Evolutionary conservation across 2,113 vertebrate species (phyloP), one percentile per base, ranked within the genome.

Genomic region (Irena cyanogastra): DNA sequence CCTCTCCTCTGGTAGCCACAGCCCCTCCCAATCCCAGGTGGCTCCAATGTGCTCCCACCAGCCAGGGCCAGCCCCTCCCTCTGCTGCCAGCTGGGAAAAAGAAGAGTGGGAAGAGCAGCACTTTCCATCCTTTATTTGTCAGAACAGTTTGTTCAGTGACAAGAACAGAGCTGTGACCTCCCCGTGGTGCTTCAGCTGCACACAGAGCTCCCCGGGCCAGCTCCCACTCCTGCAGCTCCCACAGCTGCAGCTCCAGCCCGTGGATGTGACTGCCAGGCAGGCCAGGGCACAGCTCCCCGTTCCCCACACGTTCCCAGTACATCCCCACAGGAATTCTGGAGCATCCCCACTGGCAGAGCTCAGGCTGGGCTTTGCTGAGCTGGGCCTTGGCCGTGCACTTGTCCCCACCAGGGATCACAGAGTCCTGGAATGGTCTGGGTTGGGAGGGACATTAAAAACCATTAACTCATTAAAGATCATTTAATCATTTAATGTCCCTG

Each of bases 101-200:
- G 30, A 14, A 45, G 68, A 92, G 90, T 18, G 71, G 60, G 27
- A n/a, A 59, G 71, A 88, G 66, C 10, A 39, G 77, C 44, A 35
- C 7, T 88, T 95, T 90, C 45, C 71, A 83, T 87, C 33, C 82
- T 95, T 96, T 95, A 95, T 95, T 96, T 45, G 87, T 63, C 31
- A 8, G 95, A 57, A 71, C 24, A 7, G 11, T 79, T 95, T 94
- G 95, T 94, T 93, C 45, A 0, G 53, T 71, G 95, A 57, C 63
- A 41, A 35, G 80, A 60, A 52, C 81, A 72, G 95, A 91, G 74
- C 84, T 53, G 50, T 50, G 66, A 33, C 42, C 39, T 49, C 49
- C 89, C 47, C 53, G n/a, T 4, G 70, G 42, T 44, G 77, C 72
- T 74, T 5, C 52, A 16, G 76, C 53, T 26, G 70, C 30, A 42